These are phyloP conservation scores for Hippocampus abdominalis DNA, from an alignment of 2,113 vertebrate genomes.

Conservation along the genomic window DNA sequence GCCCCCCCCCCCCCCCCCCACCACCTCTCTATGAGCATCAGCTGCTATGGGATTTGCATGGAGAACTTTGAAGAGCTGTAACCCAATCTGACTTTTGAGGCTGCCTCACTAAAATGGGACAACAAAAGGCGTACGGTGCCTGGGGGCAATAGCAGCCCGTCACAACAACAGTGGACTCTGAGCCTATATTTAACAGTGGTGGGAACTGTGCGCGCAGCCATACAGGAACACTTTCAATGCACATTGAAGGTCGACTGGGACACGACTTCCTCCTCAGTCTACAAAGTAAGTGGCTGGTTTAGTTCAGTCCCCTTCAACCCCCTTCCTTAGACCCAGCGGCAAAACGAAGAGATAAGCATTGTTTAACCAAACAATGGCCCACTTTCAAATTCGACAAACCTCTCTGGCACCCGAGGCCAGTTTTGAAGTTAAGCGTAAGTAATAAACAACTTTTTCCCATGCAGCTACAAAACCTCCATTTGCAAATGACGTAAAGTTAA, in stretches of 20 bases:
- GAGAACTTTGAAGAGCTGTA: constrained; percentile 51
- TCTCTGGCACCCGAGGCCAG: constrained; percentile 58
- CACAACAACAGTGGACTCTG: constrained; percentile 63
- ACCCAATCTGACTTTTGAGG: constrained; percentile 58
- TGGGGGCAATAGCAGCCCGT: constrained; percentile 41
- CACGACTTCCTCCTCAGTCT: constrained; percentile 72
- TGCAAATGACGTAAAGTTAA: no score
- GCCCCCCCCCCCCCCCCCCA: not conserved
- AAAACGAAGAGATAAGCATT: constrained; percentile 77
- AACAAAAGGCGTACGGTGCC: constrained; percentile 56
- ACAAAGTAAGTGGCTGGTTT: constrained; percentile 43
- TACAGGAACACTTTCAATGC: constrained; percentile 80
- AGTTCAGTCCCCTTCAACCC: constrained; percentile 29
- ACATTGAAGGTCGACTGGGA: constrained; percentile 74
- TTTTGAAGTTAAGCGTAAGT: constrained; percentile 46
- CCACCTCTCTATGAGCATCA: constrained; percentile 16
- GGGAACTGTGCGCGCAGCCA: constrained; percentile 68
- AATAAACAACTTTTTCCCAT: constrained; percentile 46
- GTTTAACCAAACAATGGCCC: constrained; percentile 76
- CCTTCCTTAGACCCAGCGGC: constrained; percentile 38
- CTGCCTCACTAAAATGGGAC: constrained; percentile 47
- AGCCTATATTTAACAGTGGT: constrained; percentile 78
- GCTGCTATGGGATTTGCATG: constrained; percentile 33
- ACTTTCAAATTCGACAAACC: constrained; percentile 67
- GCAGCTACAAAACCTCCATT: constrained; percentile 12